These are phyloP conservation scores for Eristalinus sepulchralis DNA, from an alignment of 2,888 invertebrate genomes.

Conservation along the genomic window DNA sequence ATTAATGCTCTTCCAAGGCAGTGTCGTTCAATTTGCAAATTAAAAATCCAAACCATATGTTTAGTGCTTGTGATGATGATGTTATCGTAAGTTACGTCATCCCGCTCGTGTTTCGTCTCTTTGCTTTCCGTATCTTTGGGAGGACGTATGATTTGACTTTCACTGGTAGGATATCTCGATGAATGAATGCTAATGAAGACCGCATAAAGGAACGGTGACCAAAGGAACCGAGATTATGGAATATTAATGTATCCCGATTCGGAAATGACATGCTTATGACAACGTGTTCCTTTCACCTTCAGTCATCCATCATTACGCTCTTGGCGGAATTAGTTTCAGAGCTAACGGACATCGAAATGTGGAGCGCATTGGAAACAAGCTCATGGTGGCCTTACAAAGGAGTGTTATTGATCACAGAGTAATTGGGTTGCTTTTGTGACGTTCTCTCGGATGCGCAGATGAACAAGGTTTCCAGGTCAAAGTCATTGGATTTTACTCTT, in stretches of 20 bases:
- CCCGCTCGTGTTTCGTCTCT: slow-evolving; percentile 1
- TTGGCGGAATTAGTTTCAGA: not conserved
- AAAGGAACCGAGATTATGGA: not conserved
- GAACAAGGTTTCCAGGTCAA: too few relatives aligned
- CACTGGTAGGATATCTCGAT: slow-evolving; percentile 23
- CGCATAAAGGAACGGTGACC: not conserved
- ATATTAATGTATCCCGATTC: not conserved
- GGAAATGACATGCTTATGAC: not conserved
- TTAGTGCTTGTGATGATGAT: slow-evolving; percentile 48
- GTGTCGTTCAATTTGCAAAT: slow-evolving; percentile 64
- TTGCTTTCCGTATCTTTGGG: not conserved
- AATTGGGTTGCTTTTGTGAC: too few relatives aligned
- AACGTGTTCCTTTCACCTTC: not conserved
- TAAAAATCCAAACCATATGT: slow-evolving; percentile 58
- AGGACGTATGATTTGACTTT: not conserved
- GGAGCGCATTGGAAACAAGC: not conserved
- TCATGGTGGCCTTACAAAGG: not conserved
- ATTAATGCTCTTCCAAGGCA: slow-evolving; percentile 32
- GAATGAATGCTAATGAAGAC: slow-evolving; percentile 46
- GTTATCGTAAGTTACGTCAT: slow-evolving; percentile 63
- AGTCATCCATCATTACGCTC: not conserved
- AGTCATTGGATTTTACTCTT: too few relatives aligned
- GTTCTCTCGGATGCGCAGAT: too few relatives aligned
- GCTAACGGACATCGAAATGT: not conserved
- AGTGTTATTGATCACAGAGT: too few relatives aligned